These are phyloP conservation scores for Ceyx margarethae DNA, from an alignment of 2,113 vertebrate species.

Conservation along the genomic window DNA sequence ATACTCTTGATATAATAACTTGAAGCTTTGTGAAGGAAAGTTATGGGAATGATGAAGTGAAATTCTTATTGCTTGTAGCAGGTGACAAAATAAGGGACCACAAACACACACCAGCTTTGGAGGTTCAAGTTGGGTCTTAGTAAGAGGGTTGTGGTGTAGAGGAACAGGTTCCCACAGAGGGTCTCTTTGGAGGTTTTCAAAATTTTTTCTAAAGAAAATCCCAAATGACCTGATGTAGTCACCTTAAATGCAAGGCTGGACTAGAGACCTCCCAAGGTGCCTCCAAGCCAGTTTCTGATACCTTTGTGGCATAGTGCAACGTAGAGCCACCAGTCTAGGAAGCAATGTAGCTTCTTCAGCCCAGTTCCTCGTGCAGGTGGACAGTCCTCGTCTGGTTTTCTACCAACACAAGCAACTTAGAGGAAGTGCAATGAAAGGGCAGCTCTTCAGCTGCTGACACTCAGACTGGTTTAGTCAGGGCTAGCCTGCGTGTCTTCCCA, in stretches of 20 bases:
- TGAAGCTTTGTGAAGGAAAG: neutral
- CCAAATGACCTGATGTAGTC: neutral
- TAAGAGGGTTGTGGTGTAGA: neutral
- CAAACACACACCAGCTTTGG: neutral
- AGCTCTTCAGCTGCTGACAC: neutral
- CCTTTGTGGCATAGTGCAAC: accelerated
- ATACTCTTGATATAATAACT: neutral
- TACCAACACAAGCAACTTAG: neutral
- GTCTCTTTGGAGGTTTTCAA: neutral
- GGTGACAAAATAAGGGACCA: neutral
- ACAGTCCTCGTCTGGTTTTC: neutral
- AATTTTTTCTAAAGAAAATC: neutral
- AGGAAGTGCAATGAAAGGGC: neutral
- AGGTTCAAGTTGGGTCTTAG: neutral
- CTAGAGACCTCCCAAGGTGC: neutral
- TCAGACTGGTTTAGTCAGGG: neutral
- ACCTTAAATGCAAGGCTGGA: neutral
- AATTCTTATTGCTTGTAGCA: neutral
- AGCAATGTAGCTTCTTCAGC: neutral
- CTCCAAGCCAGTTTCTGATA: neutral
- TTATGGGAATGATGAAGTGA: neutral
- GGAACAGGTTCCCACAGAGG: neutral
- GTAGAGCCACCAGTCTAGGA: neutral
- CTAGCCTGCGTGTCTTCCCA: accelerated
- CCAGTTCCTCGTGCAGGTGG: neutral